These are phyloP conservation scores for Dendrocopos noguchii DNA, from an alignment of 2,113 vertebrate species.

Conservation along the genomic window DNA sequence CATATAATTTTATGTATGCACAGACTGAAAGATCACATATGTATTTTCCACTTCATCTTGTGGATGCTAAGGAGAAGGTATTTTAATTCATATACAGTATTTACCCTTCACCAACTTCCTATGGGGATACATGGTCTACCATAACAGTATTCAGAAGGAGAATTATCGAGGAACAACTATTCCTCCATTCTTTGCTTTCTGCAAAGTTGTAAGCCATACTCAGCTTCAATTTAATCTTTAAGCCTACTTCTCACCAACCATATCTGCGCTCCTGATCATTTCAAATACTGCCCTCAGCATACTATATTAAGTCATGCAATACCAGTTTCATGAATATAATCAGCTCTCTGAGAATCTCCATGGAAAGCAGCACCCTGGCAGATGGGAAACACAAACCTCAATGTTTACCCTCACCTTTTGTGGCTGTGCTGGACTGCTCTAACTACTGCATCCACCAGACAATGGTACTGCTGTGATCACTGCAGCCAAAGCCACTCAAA, in stretches of 20 bases:
- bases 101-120: background rate
- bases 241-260: background rate
- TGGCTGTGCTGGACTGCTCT: background rate
- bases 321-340: background rate
- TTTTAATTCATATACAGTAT: background rate
- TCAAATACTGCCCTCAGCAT: background rate
- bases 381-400: rapidly evolving
- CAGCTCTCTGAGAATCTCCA: background rate
- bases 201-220: background rate
- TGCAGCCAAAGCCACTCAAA: background rate
- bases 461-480: background rate
- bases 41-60: background rate
- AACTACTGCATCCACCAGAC: rapidly evolving
- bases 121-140: background rate
- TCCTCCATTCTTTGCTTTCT: background rate
- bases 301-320: background rate
- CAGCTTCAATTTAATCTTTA: background rate
- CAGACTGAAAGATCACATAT: background rate
- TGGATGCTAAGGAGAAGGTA: background rate
- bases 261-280: background rate
- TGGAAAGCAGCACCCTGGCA: background rate
- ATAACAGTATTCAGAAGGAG: background rate
- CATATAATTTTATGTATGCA: background rate
- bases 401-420: background rate
- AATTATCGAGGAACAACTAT: background rate